Base-by-base conservation (phyloP, 2,797 vertebrate species). In the Artibeus jamaicensis region DNA sequence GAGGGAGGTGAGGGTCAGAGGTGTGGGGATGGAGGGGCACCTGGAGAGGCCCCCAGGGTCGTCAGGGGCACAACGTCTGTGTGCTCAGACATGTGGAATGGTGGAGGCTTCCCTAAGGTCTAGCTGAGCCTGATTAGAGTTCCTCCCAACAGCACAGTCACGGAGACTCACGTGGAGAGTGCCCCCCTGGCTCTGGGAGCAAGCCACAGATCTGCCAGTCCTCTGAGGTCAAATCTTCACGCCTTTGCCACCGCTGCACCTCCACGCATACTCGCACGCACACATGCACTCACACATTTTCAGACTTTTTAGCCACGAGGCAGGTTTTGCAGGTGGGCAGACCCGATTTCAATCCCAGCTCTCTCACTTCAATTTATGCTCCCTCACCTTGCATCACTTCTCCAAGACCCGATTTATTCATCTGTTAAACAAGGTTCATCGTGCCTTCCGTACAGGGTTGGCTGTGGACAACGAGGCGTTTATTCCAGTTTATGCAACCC, bases 261-360 rank as follows among this genome's bases (percentile, higher is more conserved):
- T 10, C 3, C 24, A 0, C 0, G 1, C 37, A 26, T 15, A 11
- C 8, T 0, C 3, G 2, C 14, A 9, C 5, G 3, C 26, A 39
- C 21, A 57, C 15, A 5, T 6, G 18, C 44, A 16, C 9, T 9
- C 14, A 9, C 4, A 4, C 26, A 39, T 34, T 11, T 11, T 4
- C 4, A 16, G 39, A 9, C 26, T 26, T 21, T 46, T n/a, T 76
- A 74, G 55, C 15, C 5, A 0, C 16, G 10, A 67, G 5, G 11
- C n/a, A 24, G 14, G 62, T 37, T 78, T 90, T 91, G 18, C 12
- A 82, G 22, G 22, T 26, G 24, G 9, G 59, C 11, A 34, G 26
- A 39, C 68, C 18, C 29, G 42, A 42, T 59, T 81, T 67, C 5
- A 29, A 4, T 19, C 39, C 7, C 3, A 6, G 44, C 32, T 42